Percentiles rank a stretch among this genome's conserved stretches.
Conservation (phyloP, 1,140 invertebrate species). For the Pseudomyrmex concolor region DNA sequence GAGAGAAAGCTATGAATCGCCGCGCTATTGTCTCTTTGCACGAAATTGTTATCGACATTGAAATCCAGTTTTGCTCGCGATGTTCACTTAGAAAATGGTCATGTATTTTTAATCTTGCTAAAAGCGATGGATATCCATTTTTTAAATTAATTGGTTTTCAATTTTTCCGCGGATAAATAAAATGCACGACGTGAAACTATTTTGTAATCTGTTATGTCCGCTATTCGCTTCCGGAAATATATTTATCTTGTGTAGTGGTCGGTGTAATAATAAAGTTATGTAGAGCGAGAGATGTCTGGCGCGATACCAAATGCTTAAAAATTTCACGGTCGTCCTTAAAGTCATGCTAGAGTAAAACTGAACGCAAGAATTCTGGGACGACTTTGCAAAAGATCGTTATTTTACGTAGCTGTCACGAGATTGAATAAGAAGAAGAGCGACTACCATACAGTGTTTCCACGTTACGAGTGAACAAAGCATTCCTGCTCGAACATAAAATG, state of each 20-base stretch:
- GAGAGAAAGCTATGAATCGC: not conserved
- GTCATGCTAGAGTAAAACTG: not conserved
- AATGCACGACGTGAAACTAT: not conserved
- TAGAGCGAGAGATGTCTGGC: constrained; percentile 15
- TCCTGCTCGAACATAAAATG: constrained; percentile 24
- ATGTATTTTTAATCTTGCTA: constrained; percentile 30
- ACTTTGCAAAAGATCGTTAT: constrained; percentile 9
- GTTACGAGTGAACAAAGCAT: constrained; percentile 27
- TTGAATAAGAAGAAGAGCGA: constrained; percentile 1
- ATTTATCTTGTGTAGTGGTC: not conserved
- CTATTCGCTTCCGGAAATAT: not conserved
- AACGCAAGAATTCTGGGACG: not conserved
- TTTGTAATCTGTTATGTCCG: not conserved
- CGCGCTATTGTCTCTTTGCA: constrained; percentile 18
- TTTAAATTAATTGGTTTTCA: not conserved
- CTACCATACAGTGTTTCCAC: not conserved
- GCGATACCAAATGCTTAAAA: constrained; percentile 32
- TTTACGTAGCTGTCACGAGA: constrained; percentile 13
- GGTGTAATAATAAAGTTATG: constrained; percentile 37
- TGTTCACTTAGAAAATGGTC: not conserved
- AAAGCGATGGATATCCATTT: constrained; percentile 2
- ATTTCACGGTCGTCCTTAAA: constrained; percentile 36
- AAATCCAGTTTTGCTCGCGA: constrained; percentile 7
- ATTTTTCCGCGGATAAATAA: not conserved
- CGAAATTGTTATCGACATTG: not conserved